These are phyloP conservation scores for Heliconius aoede DNA, from an alignment of 2,888 invertebrate genomes.

Conservation along the genomic window DNA sequence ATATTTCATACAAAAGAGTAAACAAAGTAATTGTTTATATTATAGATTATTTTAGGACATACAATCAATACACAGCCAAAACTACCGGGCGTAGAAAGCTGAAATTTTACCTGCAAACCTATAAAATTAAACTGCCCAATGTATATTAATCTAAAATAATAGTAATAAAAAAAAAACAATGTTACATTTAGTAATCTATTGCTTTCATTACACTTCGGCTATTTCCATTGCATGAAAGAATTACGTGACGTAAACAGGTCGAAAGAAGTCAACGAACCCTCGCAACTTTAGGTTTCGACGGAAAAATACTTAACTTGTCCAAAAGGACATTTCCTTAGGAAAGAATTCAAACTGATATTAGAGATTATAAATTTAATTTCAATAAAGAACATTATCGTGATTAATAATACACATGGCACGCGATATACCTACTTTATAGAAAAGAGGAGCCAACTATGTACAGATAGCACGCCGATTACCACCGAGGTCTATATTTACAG, in stretches of 20 bases:
- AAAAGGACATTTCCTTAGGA: no score
- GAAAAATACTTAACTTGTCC: slow-evolving; percentile 25
- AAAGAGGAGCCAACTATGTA: neutral
- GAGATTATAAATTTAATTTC: no score
- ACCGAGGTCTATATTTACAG: slow-evolving; percentile 29
- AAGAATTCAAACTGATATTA: neutral
- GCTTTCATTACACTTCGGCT: slow-evolving; percentile 9
- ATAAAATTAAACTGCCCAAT: neutral
- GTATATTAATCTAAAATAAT: neutral
- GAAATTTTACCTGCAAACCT: no score
- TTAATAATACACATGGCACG: slow-evolving; percentile 15
- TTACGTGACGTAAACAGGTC: slow-evolving; percentile 35
- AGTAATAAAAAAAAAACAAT: neutral
- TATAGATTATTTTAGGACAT: neutral
- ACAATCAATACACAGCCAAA: neutral
- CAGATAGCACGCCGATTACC: slow-evolving; percentile 28
- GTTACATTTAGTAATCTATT: neutral
- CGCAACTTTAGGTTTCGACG: slow-evolving; percentile 14
- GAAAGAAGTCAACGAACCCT: slow-evolving; percentile 32
- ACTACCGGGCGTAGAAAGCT: neutral
- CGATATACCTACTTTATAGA: neutral
- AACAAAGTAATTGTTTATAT: neutral
- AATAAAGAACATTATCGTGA: neutral
- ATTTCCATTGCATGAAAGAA: slow-evolving; percentile 21
- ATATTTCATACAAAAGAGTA: neutral